Evolutionary conservation across 2,113 vertebrate genomes (phyloP).

Genomic region (Spermophilus dauricus): DNA sequence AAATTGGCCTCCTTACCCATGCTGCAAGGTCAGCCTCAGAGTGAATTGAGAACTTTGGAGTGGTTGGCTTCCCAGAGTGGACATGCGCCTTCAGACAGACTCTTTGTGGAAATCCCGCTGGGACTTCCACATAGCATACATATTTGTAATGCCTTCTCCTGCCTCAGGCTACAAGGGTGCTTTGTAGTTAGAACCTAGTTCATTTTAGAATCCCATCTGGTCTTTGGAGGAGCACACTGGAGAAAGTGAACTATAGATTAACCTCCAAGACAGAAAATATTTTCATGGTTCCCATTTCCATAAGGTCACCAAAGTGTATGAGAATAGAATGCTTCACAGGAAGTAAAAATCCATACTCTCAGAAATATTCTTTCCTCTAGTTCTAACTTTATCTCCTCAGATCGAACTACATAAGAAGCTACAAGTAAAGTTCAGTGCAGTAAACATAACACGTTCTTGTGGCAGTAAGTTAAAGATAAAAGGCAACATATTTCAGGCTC

Average conservation of each 20-base stretch:
- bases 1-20: constrained; percentile 70
- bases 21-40: constrained; percentile 73
- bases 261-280: constrained; percentile 80
- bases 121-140: constrained; percentile 80
- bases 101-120: constrained; percentile 73
- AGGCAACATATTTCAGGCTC: not conserved
- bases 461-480: constrained; percentile 12
- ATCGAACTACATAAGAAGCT: not conserved
- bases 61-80: constrained; percentile 80
- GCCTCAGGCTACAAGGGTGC: constrained; percentile 77
- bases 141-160: constrained; percentile 80
- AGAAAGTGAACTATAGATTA: constrained; percentile 83
- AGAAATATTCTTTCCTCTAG: constrained; percentile 42
- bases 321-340: constrained; percentile 72
- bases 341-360: constrained; percentile 63
- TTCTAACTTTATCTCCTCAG: constrained; percentile 27
- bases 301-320: constrained; percentile 80
- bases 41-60: constrained; percentile 77
- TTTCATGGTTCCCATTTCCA: constrained; percentile 80
- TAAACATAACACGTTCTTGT: not conserved
- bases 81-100: constrained; percentile 70
- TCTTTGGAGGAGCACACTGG: constrained; percentile 67
- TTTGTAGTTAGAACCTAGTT: constrained; percentile 81
- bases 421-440: not conserved
- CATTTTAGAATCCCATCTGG: constrained; percentile 80